Conservation (phyloP, 2,888 invertebrate genomes). For the Saturnia japonica region DNA sequence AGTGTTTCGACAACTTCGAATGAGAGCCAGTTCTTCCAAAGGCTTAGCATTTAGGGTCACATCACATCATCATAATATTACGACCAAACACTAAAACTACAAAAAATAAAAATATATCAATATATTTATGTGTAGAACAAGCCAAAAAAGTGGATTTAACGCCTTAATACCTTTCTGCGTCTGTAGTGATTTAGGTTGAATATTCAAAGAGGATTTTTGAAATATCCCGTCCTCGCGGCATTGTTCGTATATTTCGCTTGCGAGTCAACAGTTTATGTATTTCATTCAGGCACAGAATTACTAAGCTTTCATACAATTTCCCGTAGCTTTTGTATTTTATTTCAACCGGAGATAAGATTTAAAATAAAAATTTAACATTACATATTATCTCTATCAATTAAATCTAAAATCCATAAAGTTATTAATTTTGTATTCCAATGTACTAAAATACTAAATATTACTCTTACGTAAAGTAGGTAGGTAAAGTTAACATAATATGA, state of each 20-base stretch:
- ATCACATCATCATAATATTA: no score
- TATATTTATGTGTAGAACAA: not conserved
- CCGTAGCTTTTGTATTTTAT: not conserved
- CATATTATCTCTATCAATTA: no score
- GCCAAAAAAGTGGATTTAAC: conserved; percentile 6
- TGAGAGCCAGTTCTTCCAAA: no score
- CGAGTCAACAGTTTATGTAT: conserved; percentile 16
- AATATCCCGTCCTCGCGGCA: conserved; percentile 1
- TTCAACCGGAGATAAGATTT: not conserved
- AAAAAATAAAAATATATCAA: no score
- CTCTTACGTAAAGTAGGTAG: not conserved
- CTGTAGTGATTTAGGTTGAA: conserved; percentile 1
- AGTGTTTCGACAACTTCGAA: no score
- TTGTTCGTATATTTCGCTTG: conserved; percentile 10
- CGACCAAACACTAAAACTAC: no score
- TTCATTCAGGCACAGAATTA: conserved; percentile 17
- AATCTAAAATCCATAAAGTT: not conserved
- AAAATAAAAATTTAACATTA: no score
- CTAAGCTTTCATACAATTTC: conserved; percentile 17
- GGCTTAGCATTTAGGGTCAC: no score
- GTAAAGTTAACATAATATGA: no score
- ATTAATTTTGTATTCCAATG: not conserved
- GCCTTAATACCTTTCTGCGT: conserved; percentile 2
- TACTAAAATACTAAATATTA: not conserved
- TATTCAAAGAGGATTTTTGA: conserved; percentile 17